These are phyloP conservation scores for Clusia tigrina DNA, from an alignment of 2,888 invertebrate species.

Conservation along the genomic window DNA sequence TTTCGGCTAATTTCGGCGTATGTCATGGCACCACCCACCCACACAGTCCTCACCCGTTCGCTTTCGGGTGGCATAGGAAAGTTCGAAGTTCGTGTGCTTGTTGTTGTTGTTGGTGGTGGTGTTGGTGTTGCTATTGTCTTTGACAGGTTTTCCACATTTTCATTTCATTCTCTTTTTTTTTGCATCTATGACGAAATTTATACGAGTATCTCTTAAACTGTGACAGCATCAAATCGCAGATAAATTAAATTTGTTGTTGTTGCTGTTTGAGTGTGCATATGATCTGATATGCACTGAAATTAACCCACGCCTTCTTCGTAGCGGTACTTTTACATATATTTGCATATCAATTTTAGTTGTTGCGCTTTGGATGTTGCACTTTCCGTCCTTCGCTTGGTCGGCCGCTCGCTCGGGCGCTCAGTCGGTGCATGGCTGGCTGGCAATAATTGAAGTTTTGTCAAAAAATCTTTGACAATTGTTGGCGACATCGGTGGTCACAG, in stretches of 20 bases:
- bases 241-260: slow-evolving; percentile 11
- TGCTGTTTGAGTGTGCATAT: neutral
- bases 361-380: slow-evolving; percentile 47
- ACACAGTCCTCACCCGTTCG: slow-evolving; percentile 13
- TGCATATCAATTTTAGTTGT: slow-evolving; percentile 58
- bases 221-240: slow-evolving; percentile 20
- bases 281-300: slow-evolving; percentile 57
- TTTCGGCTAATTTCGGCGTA: slow-evolving; percentile 43
- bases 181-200: slow-evolving; percentile 55
- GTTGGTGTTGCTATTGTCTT: slow-evolving; percentile 29
- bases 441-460: slow-evolving; percentile 51
- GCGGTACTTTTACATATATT: slow-evolving; percentile 58
- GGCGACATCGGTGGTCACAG: no score
- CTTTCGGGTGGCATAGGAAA: slow-evolving; percentile 17
- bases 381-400: no score
- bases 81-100: slow-evolving; percentile 30
- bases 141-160: slow-evolving; percentile 54
- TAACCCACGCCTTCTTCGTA: slow-evolving; percentile 61
- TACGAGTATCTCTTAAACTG: slow-evolving; percentile 36
- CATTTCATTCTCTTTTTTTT: slow-evolving; percentile 38
- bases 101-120: no score
- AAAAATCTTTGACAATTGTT: slow-evolving; percentile 44
- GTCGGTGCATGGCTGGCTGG: slow-evolving; percentile 32
- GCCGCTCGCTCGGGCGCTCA: no score
- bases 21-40: slow-evolving; percentile 44